Evolutionary conservation across 2,113 vertebrate species (phyloP), one percentile per base, ranked within the genome.

Genomic region (Pelmatolapia mariae): DNA sequence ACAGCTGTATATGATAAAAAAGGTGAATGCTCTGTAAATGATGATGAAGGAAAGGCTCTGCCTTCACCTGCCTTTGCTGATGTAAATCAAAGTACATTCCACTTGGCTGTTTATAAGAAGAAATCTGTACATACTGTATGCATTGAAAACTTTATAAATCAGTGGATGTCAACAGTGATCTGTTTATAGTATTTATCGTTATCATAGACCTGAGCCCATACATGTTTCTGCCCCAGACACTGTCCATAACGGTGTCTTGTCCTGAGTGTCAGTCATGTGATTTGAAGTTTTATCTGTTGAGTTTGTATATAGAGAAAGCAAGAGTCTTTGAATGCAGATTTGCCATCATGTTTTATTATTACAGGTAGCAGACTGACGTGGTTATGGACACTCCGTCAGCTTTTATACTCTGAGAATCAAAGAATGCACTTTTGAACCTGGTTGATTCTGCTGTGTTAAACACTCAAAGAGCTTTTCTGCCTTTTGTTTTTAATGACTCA

Each of bases 31-130:
- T 80, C 22, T 90, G 83, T 91, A 83, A 87, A 87, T 83, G 66
- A 86, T 82, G 61, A 87, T 33, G 36, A 80, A 89, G 53, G 81
- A 86, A 63, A 43, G 87, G 83, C 78, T 91, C 87, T 87, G 91
- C 89, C 95, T 93, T 92, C 89, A 94, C 93, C 91, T 96, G 94
- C 92, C 94, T 95, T 95, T 95, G 89, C 92, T 88, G 85, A 89
- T 96, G 92, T 95, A 95, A 94, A 95, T 95, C 36, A 91, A 92
- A 83, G 16, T 93, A 96, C 96, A 96, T 97, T 96, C 95, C 96
- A 92, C 87, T 79, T 92, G 89, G 95, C 89, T 96, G 95, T 96
- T 95, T 96, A 94, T 96, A 93, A 83, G 86, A 57, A 91, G 24
- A 93, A 87, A 90, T 86, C 87, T 96, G 95, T 96, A 96, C 73